Evolutionary conservation across 2,797 vertebrate genomes (phyloP), one percentile per base, ranked within the genome.

Genomic region (Xenopus petersii): DNA sequence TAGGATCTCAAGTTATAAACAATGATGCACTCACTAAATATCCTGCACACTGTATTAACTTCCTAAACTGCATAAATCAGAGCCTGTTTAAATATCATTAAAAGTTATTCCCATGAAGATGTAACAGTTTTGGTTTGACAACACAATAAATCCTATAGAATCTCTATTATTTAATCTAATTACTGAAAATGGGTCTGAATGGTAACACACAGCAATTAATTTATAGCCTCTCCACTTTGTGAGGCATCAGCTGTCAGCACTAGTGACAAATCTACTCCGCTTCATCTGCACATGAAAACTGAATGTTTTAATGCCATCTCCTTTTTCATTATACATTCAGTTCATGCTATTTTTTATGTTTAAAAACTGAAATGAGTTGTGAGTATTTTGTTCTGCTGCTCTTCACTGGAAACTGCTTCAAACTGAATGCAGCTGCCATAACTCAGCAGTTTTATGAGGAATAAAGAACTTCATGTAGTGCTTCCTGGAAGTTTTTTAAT

Each of bases 391-490:
- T 78, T 30, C 75, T 64, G 55, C 36, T 67, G 36, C 70, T 73
- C 54, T 68, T 74, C 76, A 79, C 60, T 69, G 61, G 73, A 65
- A 79, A 60, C 30, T 11, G 62, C 64, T 70, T 74, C 30, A 60
- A 70, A 70, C 71, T 70, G 26, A 73, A 74, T 79, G 76, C 76
- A 66, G 71, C 55, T 70, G 67, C 51, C 71, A 55, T 79, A 79
- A 79, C 76, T 79, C 76, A 69, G 75, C n/a, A 46, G 15, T 61
- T 79, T 79, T 74, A 79, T 74, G 71, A 66, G 70, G 71, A 74
- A 70, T 70, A 74, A 65, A 74, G 70, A 79, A 79, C 66, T 79
- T 65, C 66, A 74, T 70, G 54, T 61, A 74, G 61, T 61, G 61
- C 62, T 79, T 74, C 76, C 62, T 74, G 61, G 54, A 79, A 74